Percentiles rank a stretch among this genome's conserved stretches.
These are phyloP conservation scores for Gymnobelideus leadbeateri DNA, from an alignment of 2,113 vertebrate species.

Conservation along the genomic window DNA sequence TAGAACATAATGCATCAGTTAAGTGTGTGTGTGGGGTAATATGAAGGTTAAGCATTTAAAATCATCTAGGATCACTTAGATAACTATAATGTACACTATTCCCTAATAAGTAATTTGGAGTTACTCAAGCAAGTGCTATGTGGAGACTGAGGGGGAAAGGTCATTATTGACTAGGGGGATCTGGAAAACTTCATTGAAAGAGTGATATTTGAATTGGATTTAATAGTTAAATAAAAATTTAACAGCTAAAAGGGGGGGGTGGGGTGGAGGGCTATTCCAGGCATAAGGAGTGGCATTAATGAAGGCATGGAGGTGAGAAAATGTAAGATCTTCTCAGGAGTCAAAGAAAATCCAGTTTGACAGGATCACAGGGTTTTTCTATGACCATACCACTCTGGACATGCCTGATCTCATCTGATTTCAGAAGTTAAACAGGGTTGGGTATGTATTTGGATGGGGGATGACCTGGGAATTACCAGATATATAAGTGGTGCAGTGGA, in stretches of 20 bases:
- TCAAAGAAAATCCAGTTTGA: not conserved
- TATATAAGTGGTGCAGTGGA: not conserved
- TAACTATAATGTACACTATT: not conserved
- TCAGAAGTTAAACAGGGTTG: not conserved
- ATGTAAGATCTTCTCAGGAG: not conserved
- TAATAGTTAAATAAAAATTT: not conserved
- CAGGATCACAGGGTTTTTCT: not conserved
- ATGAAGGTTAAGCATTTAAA: not conserved
- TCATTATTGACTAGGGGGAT: not conserved
- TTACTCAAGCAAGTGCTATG: not conserved
- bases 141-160: not conserved
- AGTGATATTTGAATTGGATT: not conserved
- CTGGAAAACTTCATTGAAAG: not conserved
- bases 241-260: not conserved
- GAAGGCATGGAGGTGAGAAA: not conserved
- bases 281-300: not conserved
- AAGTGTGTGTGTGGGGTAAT: not conserved
- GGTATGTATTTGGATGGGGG: not conserved
- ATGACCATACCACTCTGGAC: not conserved
- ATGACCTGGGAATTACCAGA: not conserved
- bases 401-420: not conserved
- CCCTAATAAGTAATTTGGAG: not conserved
- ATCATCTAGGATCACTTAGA: not conserved
- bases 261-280: not conserved
- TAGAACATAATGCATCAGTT: not conserved